Percentiles rank a stretch among this genome's conserved stretches.
phyloP scores from a whole-genome alignment of 2,113 vertebrate species.

The Sinosuthora webbiana region DNA sequence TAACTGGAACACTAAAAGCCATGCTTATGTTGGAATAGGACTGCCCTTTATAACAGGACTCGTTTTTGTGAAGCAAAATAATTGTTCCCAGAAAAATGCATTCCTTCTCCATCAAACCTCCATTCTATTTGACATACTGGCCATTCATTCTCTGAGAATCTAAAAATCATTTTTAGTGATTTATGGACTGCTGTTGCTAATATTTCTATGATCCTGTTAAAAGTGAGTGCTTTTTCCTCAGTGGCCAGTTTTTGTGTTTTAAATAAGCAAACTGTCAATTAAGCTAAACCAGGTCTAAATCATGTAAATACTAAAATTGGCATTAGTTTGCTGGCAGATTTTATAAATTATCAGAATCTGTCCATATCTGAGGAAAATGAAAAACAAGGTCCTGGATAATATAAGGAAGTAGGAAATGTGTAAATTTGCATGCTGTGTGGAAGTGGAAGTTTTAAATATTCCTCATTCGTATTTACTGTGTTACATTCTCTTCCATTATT shows the following conservation, averaged over 20 bases:
- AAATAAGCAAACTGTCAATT: constrained; percentile 23
- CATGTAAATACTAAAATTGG: not conserved
- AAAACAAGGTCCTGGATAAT: not conserved
- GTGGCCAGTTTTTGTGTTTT: constrained; percentile 5
- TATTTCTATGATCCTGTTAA: constrained; percentile 6
- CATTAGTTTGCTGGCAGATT: not conserved
- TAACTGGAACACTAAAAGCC: not conserved
- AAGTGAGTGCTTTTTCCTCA: not conserved
- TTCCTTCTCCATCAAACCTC: not conserved
- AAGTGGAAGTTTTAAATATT: not conserved
- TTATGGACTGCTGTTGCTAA: constrained; percentile 26
- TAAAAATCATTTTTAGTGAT: constrained; percentile 24
- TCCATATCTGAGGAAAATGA: not conserved
- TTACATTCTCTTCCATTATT: not conserved
- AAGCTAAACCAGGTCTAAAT: not conserved
- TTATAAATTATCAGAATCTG: not conserved
- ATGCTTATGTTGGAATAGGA: not conserved
- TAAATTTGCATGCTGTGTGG: not conserved
- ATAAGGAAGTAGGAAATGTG: not conserved
- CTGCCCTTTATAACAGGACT: not conserved
- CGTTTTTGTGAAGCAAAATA: not conserved
- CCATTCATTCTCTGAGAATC: not conserved
- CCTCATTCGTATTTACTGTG: not conserved
- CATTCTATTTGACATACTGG: not conserved
- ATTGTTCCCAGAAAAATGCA: not conserved